A percentile compares a stretch with the other conserved stretches of the same genome.
Evolutionary conservation across 2,113 vertebrate genomes (phyloP).

Genomic region (Larimichthys crocea): DNA sequence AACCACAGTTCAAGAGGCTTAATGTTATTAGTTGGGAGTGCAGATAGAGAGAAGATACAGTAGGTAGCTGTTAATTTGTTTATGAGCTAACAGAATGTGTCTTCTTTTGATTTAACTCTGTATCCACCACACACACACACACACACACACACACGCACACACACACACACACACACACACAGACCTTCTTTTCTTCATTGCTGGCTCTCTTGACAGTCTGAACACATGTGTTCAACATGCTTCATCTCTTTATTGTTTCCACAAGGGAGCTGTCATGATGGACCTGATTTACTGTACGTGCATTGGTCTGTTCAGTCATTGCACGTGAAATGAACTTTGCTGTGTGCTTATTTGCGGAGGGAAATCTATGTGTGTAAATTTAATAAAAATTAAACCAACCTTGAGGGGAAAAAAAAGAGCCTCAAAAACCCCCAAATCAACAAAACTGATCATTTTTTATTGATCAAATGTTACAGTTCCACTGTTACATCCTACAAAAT

Average conservation of each 20-base stretch:
- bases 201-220: neutral
- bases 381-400: neutral
- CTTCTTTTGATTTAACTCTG: neutral
- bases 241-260: constrained; percentile 28
- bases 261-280: neutral
- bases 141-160: too few species aligned
- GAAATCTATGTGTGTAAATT: neutral
- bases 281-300: neutral
- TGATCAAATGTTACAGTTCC: constrained; percentile 66
- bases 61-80: neutral
- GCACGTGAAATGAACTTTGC: neutral
- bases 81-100: neutral
- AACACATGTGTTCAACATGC: constrained; percentile 44
- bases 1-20: constrained; percentile 4
- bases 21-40: neutral
- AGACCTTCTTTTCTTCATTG: neutral
- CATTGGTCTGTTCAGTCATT: neutral
- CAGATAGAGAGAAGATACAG: neutral
- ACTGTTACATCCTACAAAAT: constrained; percentile 69
- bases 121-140: neutral
- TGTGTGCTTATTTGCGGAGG: neutral
- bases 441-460: constrained; percentile 69
- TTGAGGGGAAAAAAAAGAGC: neutral
- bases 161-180: too few species aligned
- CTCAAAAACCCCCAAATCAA: neutral